A percentile compares a stretch with the other conserved stretches of the same genome.
Evolutionary conservation across 2,888 invertebrate genomes (phyloP).

Genomic region (Lycia hirtaria): DNA sequence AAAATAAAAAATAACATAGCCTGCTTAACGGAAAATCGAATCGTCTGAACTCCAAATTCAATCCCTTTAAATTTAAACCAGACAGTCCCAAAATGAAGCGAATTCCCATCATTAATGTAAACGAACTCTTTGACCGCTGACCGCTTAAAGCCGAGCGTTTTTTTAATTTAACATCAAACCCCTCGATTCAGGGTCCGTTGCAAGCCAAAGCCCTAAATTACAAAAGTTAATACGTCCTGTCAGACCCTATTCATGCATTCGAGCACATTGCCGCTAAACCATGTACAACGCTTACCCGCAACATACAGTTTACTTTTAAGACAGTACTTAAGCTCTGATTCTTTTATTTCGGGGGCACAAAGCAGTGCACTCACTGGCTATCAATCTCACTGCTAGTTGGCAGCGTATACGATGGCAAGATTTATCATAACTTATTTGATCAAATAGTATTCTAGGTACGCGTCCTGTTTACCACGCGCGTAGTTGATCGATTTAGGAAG

Average conservation of each 20-base stretch:
- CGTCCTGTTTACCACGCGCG: too few species aligned
- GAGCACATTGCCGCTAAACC: conserved; percentile 47
- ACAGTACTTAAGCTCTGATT: conserved; percentile 11
- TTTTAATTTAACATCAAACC: conserved; percentile 42
- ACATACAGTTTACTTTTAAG: neutral
- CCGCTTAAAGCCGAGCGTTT: conserved; percentile 24
- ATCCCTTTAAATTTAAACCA: conserved; percentile 4
- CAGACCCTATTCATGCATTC: conserved; percentile 62
- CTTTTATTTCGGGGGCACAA: too few species aligned
- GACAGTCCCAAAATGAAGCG: conserved; percentile 4
- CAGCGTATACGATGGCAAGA: too few species aligned
- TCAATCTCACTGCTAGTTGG: too few species aligned
- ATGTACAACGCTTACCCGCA: conserved; percentile 45
- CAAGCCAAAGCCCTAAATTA: conserved; percentile 52
- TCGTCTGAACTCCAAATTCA: neutral
- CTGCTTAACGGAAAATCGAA: neutral
- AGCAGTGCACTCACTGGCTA: too few species aligned
- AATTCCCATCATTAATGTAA: conserved; percentile 11
- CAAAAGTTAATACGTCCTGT: conserved; percentile 58
- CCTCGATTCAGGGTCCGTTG: conserved; percentile 42
- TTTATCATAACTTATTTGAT: too few species aligned
- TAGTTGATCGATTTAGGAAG: too few species aligned
- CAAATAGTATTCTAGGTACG: too few species aligned
- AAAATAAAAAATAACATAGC: neutral
- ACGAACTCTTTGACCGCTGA: conserved; percentile 32